Conservation (phyloP, 2,888 invertebrate genomes). For the Sarcophaga carnaria region DNA sequence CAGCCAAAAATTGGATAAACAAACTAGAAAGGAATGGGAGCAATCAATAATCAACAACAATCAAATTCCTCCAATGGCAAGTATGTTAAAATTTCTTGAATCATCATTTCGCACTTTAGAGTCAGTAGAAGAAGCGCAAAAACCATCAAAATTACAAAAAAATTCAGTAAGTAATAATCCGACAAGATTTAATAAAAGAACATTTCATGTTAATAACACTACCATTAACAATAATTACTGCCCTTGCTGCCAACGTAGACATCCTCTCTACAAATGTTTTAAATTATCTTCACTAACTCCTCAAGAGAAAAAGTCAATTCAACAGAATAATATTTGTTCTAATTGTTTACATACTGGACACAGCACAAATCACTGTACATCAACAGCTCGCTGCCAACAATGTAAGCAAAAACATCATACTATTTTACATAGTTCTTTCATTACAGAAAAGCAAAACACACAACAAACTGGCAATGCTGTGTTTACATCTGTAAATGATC, state of each 20-base stretch:
- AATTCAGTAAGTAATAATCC: background rate
- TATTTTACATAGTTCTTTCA: too few relatives aligned
- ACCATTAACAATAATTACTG: conserved; percentile 24
- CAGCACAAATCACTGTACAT: too few relatives aligned
- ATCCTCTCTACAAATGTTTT: background rate
- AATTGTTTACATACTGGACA: too few relatives aligned
- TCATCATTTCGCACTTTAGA: conserved; percentile 26
- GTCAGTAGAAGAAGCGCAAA: conserved; percentile 20
- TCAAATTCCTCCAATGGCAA: background rate
- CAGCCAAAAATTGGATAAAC: conserved; percentile 26
- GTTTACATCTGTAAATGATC: too few relatives aligned
- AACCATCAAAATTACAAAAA: conserved; percentile 5
- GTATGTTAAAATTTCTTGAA: conserved; percentile 31
- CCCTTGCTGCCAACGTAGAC: conserved; percentile 31
- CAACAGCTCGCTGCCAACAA: too few relatives aligned
- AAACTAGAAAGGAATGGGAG: conserved; percentile 35
- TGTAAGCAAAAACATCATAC: too few relatives aligned
- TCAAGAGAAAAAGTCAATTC: conserved; percentile 34
- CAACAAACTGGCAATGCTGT: too few relatives aligned
- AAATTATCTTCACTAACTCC: background rate
- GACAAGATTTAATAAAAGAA: conserved; percentile 13
- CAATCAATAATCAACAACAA: background rate
- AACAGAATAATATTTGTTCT: too few relatives aligned
- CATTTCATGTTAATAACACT: conserved; percentile 13
- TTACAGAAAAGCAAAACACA: too few relatives aligned